Conservation (phyloP, 1,140 invertebrate species). For the Copidosoma floridanum region DNA sequence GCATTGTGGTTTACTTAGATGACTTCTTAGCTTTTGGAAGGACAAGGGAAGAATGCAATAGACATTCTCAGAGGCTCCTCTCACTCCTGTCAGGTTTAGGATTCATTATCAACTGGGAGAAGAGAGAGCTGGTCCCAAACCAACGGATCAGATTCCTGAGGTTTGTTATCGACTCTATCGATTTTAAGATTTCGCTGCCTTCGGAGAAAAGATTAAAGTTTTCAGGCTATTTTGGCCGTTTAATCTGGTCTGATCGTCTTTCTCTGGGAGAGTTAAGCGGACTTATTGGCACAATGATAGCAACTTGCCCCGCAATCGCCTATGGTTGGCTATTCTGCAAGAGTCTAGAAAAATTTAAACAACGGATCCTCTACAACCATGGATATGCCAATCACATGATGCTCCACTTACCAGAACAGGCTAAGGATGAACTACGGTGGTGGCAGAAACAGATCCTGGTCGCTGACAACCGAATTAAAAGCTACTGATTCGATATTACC, state of each 20-base stretch:
- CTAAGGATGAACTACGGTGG: neutral
- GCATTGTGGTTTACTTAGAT: slow-evolving; percentile 10
- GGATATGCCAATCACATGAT: slow-evolving; percentile 14
- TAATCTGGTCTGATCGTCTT: too few species aligned
- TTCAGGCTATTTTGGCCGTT: too few species aligned
- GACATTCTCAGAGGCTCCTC: neutral
- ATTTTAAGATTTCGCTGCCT: too few species aligned
- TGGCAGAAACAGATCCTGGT: neutral
- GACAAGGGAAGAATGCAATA: neutral
- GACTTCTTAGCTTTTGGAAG: slow-evolving; percentile 10
- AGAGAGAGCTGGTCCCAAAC: neutral
- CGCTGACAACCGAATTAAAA: neutral
- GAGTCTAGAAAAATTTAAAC: too few species aligned
- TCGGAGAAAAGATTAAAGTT: too few species aligned
- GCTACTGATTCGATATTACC: slow-evolving; percentile 31
- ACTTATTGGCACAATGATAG: too few species aligned
- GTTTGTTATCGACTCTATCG: too few species aligned
- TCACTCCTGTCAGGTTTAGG: slow-evolving; percentile 6
- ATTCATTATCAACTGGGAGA: slow-evolving; percentile 19
- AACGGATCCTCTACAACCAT: too few species aligned
- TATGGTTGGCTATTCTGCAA: too few species aligned
- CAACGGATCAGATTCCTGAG: too few species aligned
- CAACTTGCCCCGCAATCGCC: slow-evolving; percentile 2
- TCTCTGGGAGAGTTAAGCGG: too few species aligned
- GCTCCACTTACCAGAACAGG: neutral